These are phyloP conservation scores for Charanyca ferruginea DNA, from an alignment of 2,888 invertebrate genomes.

Conservation along the genomic window DNA sequence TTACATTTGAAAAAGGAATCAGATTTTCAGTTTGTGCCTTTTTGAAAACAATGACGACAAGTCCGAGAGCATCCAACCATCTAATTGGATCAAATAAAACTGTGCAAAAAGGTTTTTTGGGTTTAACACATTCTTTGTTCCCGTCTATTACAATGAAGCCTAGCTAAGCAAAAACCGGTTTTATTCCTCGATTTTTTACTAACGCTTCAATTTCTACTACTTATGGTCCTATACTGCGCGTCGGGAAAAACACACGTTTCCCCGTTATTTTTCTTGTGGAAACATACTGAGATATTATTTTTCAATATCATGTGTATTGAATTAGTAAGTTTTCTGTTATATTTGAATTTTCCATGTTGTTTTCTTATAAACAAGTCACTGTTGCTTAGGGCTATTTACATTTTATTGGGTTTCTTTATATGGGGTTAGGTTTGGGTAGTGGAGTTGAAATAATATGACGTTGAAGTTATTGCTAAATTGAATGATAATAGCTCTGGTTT, in stretches of 20 bases:
- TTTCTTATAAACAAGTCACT: conserved; percentile 36
- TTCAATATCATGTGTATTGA: conserved; percentile 53
- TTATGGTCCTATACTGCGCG: too few species aligned
- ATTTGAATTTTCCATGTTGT: conserved; percentile 55
- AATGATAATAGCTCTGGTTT: conserved; percentile 22
- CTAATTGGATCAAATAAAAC: conserved; percentile 52
- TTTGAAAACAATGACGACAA: conserved; percentile 26
- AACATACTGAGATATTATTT: conserved; percentile 54
- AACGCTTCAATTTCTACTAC: too few species aligned
- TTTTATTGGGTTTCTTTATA: conserved; percentile 3
- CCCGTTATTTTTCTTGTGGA: conserved; percentile 40
- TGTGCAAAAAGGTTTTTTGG: conserved; percentile 40
- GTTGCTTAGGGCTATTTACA: conserved; percentile 37
- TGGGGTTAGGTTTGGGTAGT: conserved; percentile 7
- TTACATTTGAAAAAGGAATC: conserved; percentile 4
- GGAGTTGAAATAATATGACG: not conserved
- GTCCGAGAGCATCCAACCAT: conserved; percentile 6
- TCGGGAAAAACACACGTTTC: conserved; percentile 5
- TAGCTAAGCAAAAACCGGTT: conserved; percentile 42
- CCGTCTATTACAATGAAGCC: conserved; percentile 38
- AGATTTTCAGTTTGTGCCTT: conserved; percentile 7
- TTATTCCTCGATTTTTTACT: conserved; percentile 17
- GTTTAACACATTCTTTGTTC: conserved; percentile 47
- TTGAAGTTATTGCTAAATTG: conserved; percentile 12
- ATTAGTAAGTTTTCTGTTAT: conserved; percentile 32